Evolutionary conservation across 2,888 invertebrate genomes (phyloP).

Genomic region (Pollenia griseotomentosa): DNA sequence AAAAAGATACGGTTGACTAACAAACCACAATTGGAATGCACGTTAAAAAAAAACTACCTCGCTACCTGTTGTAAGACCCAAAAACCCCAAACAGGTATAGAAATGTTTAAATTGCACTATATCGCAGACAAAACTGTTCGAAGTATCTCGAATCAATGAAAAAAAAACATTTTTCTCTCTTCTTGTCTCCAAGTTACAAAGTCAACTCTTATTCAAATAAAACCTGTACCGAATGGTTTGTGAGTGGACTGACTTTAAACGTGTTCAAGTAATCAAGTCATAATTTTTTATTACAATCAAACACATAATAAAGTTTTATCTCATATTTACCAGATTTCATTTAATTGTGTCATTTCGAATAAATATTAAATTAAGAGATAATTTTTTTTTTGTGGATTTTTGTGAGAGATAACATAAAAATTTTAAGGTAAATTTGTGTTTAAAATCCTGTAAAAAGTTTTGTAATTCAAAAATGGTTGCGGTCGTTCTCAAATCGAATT

Average conservation of each 20-base stretch:
- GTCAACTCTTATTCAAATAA: slow-evolving; percentile 19
- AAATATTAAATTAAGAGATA: not conserved
- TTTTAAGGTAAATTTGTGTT: slow-evolving; percentile 1
- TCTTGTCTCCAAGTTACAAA: not conserved
- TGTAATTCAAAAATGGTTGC: too few relatives aligned
- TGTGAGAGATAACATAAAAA: not conserved
- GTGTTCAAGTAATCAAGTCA: slow-evolving; percentile 45
- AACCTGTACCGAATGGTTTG: slow-evolving; percentile 27
- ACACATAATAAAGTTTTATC: slow-evolving; percentile 38
- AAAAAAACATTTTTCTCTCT: not conserved
- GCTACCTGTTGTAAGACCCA: slow-evolving; percentile 49
- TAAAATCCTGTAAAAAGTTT: not conserved
- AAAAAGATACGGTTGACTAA: slow-evolving; percentile 66
- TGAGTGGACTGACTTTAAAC: slow-evolving; percentile 31
- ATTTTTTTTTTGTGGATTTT: slow-evolving; percentile 16
- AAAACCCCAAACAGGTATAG: slow-evolving; percentile 61
- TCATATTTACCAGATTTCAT: slow-evolving; percentile 35
- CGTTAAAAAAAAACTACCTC: slow-evolving; percentile 12
- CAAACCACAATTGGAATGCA: slow-evolving; percentile 64
- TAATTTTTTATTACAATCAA: slow-evolving; percentile 7
- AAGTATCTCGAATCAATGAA: not conserved
- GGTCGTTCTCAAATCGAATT: not conserved
- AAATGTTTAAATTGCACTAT: not conserved
- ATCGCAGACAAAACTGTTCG: not conserved
- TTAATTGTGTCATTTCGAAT: slow-evolving; percentile 38